Base-by-base conservation (phyloP, 1,140 invertebrate species). In the Drosophila lacertosa region DNA sequence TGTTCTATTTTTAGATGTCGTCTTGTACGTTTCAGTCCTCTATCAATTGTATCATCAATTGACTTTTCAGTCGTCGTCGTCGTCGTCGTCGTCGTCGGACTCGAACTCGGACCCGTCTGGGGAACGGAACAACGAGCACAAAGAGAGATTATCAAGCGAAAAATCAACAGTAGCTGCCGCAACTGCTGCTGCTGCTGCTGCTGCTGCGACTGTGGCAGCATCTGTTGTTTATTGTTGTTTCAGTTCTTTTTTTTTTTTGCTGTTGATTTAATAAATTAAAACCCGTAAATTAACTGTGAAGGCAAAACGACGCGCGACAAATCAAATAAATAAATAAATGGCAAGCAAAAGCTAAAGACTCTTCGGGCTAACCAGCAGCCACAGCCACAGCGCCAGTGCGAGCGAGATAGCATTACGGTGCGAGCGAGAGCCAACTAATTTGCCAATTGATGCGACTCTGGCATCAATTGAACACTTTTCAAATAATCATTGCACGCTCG, bases 251-350 rank as follows among this genome's bases (percentile, higher is more conserved):
- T n/a, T n/a, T n/a, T n/a, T 74, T 58, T 58, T 70, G 66, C 64
- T 74, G 75, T 77, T 77, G 75, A 77, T 77, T 77, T 77, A 77
- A 77, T 77, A 77, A 77, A 77, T 77, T 77, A 77, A 77, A 77
- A 75, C 72, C 69, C 72, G 75, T 77, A 77, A 77, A 77, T 77
- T 77, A 74, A 77, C 72, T 77, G 75, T 75, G 75, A 77, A 77
- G 72, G 75, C 75, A 75, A 77, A 77, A 75, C 74, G 74, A 74
- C 71, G 74, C 74, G 71, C 74, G 71, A 77, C 74, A 77, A 77
- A 77, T 77, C 74, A 74, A 77, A 77, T 76, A 76, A 76, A 73
- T 74, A 76, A 76, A 74, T 59, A 63, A 63, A 73, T 53, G 57
- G 55, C 50, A 47, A 67, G 39, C 40, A 54, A 44, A 29, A 55